Base-by-base conservation (phyloP, 1,140 invertebrate species). In the Sinella curviseta region DNA sequence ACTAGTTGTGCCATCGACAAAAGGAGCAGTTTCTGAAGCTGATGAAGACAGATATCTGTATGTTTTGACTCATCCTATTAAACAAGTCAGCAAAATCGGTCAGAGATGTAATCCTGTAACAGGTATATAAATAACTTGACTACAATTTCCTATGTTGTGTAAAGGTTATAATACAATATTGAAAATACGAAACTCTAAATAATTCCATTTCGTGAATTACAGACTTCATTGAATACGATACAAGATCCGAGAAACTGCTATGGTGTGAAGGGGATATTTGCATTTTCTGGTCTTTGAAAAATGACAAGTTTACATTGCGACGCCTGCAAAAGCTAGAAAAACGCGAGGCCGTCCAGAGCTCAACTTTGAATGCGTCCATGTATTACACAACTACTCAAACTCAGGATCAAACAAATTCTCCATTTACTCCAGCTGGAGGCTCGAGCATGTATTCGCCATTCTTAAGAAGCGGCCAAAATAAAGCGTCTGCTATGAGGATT, bases 81-180 rank as follows among this genome's bases (percentile, higher is more conserved):
- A 84, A 57, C 83, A 84, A 84, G 78, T 84, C 31, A 84, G 83
- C 35, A 77, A 77, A 77, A 36, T 84, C 8, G 8, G 26, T 70
- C 65, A 70, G 30, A 70, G 30, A 33, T 70, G 28, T 33, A 70
- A 24, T n/a, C 26, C 12, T 12, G 31, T 8, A 30, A 4, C 65
- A 70, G 65, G 65, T 70, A 70, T 70, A 30, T 31, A 26, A 26
- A 54, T 14, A 65, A 57, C 36, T 30, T 31, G 35, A 76, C 77
- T 31, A 78, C 20, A 20, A 48, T 26, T 75, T n/a, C 73, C 30
- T 39, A 8, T 33, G 36, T 55, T 74, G 48, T 30, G 36, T 79
- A 4, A 31, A n/a, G n/a, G n/a, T n/a, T 28, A 28, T n/a, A n/a
- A n/a, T n/a, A n/a, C n/a, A n/a, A n/a, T n/a, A n/a, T n/a, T n/a